phyloP scores from a whole-genome alignment of 2,113 vertebrate genomes.

The Galemys pyrenaicus region DNA sequence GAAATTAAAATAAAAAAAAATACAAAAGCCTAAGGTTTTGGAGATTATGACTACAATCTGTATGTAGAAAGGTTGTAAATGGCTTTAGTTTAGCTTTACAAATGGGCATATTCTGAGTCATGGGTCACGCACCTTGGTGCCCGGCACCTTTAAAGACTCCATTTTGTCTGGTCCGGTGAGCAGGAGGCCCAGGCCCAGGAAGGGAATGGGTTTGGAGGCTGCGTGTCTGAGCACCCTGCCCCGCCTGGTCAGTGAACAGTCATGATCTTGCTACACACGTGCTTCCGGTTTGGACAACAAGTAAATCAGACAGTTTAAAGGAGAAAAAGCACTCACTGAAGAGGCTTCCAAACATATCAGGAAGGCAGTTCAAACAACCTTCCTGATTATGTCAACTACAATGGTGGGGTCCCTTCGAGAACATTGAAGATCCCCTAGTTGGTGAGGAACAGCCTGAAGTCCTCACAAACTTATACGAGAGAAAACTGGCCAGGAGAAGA shows the following conservation, averaged over 20 bases:
- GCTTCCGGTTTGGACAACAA: background rate
- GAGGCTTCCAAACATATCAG: background rate
- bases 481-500: too few relatives aligned
- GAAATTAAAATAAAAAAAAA: slow-evolving; percentile 60
- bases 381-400: background rate
- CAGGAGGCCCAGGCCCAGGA: background rate
- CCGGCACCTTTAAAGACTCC: too few relatives aligned
- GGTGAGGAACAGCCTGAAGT: background rate
- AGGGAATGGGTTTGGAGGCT: background rate
- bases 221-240: too few relatives aligned
- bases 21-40: slow-evolving; percentile 53
- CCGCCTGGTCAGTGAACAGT: background rate
- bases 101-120: background rate
- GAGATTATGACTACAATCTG: slow-evolving; percentile 40
- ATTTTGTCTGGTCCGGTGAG: background rate
- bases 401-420: background rate
- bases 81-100: background rate
- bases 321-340: background rate
- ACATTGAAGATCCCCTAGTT: rapidly evolving
- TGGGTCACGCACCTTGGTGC: background rate
- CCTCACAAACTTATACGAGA: background rate
- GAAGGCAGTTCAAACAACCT: background rate
- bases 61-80: slow-evolving; percentile 5
- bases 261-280: rapidly evolving
- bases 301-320: background rate